Percentiles rank a stretch among this genome's conserved stretches.
Conservation (phyloP, 2,888 invertebrate species). For the Epistrophe eligans region DNA sequence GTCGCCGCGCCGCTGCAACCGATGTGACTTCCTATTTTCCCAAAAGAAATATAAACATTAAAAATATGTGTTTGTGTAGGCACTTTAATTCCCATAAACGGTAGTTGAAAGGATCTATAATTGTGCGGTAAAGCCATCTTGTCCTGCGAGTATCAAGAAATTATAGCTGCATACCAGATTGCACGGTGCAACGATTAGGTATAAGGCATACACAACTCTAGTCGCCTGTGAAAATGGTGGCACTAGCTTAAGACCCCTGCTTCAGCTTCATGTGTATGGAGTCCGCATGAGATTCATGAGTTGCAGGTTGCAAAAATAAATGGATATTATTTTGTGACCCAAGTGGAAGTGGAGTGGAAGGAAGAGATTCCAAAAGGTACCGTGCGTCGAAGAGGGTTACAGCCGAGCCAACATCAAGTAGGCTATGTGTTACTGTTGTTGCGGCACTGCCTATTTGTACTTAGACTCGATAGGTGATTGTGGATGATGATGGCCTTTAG, state of each 20-base stretch:
- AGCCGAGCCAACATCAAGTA: slow-evolving; percentile 7
- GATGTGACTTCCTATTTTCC: neutral
- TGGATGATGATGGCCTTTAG: slow-evolving; percentile 71
- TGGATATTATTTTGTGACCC: slow-evolving; percentile 36
- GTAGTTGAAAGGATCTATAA: slow-evolving; percentile 60
- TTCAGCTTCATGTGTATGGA: slow-evolving; percentile 6
- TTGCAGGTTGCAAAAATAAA: slow-evolving; percentile 55
- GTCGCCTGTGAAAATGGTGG: slow-evolving; percentile 40
- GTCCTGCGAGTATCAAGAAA: slow-evolving; percentile 30
- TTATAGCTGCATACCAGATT: slow-evolving; percentile 51
- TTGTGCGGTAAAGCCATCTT: slow-evolving; percentile 16
- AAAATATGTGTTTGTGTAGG: slow-evolving; percentile 37
- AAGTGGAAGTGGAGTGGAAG: neutral
- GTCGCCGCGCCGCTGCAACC: neutral
- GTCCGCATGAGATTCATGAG: slow-evolving; percentile 25
- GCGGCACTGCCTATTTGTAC: slow-evolving; percentile 63
- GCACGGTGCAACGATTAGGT: slow-evolving; percentile 11
- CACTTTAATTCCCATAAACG: slow-evolving; percentile 31
- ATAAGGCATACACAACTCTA: slow-evolving; percentile 18
- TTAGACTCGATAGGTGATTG: slow-evolving; percentile 65
- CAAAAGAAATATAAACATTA: slow-evolving; percentile 33
- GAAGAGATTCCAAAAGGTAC: slow-evolving; percentile 34
- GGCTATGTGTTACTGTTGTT: slow-evolving; percentile 56
- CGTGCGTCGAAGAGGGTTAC: neutral
- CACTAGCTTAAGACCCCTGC: slow-evolving; percentile 16